Evolutionary conservation across 1,140 invertebrate genomes (phyloP), one percentile per base, ranked within the genome.

Genomic region (Cylas formicarius): DNA sequence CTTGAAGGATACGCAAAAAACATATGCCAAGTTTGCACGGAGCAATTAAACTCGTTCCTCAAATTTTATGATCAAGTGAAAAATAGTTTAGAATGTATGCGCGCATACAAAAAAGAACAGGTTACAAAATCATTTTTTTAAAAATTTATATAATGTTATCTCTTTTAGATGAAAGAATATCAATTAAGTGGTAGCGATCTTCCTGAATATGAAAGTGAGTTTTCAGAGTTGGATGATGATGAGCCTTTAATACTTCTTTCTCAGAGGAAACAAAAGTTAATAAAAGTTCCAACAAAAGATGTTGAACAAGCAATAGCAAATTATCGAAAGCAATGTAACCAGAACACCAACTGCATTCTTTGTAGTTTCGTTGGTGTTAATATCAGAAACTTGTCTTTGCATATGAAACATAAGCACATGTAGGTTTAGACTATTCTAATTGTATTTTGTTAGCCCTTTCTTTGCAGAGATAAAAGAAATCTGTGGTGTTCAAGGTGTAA

Each of bases 391-490:
- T 39, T 52, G 19, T 48, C 44, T 9, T 36, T 26, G 17, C 50
- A 52, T 34, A 52, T 52, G 50, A 26, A 43, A n/a, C 38, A 40
- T 33, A 48, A 47, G 16, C 50, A 52, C 22, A 52, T 44, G 50
- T 52, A 44, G 21, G 31, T 43, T 24, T 17, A 34, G 14, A 1
- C 16, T 3, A 3, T 29, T 39, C 4, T 6, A 23, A 31, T 18
- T 7, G 20, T 13, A 13, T 19, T 10, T 1, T 17, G 18, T 11
- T 38, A 19, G 4, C 20, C 3, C 33, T 26, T 21, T 2, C 20
- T 2, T 34, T 51, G 34, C 37, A 52, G 45, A 29, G 50, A 48
- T 13, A 24, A 38, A 37, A 24, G 24, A 32, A 27, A 27, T 13
- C 20, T 21, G 9, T 52, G 50, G 50, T 52, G 50, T 33, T 33